A percentile compares a stretch with the other conserved stretches of the same genome.
Conservation (phyloP, 1,140 invertebrate species). For the Ceratosolen fusciceps region DNA sequence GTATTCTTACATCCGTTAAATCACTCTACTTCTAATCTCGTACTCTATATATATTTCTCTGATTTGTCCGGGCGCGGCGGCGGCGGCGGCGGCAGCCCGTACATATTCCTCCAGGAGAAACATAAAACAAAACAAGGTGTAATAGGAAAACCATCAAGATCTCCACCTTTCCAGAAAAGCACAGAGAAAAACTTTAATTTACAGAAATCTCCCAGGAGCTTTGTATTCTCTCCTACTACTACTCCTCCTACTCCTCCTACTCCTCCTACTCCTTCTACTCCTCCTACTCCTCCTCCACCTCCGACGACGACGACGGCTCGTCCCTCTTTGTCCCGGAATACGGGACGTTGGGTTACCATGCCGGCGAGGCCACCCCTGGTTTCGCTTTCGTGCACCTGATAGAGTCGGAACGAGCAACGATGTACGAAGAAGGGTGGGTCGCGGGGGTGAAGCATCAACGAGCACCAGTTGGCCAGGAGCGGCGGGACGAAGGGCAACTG, state of each 20-base stretch:
- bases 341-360: background rate
- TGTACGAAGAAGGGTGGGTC: background rate
- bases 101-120: background rate
- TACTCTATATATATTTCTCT: conserved; percentile 9
- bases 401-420: background rate
- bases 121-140: background rate
- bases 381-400: conserved; percentile 37
- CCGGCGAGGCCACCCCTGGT: conserved; percentile 1
- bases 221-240: conserved; percentile 4
- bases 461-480: too few relatives aligned
- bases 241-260: too few relatives aligned
- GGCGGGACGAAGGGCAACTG: too few relatives aligned
- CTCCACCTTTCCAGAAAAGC: background rate
- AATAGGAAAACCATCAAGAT: conserved; percentile 30
- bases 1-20: background rate
- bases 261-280: too few relatives aligned
- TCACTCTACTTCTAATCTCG: conserved; percentile 18
- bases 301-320: background rate
- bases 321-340: conserved; percentile 3
- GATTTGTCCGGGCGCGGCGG: background rate
- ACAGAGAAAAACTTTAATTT: conserved; percentile 45
- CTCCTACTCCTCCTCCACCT: too few relatives aligned
- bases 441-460: background rate
- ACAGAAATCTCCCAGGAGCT: conserved; percentile 42
- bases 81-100: too few relatives aligned